phyloP scores from a whole-genome alignment of 2,797 vertebrate genomes.

The Microtus californicus region DNA sequence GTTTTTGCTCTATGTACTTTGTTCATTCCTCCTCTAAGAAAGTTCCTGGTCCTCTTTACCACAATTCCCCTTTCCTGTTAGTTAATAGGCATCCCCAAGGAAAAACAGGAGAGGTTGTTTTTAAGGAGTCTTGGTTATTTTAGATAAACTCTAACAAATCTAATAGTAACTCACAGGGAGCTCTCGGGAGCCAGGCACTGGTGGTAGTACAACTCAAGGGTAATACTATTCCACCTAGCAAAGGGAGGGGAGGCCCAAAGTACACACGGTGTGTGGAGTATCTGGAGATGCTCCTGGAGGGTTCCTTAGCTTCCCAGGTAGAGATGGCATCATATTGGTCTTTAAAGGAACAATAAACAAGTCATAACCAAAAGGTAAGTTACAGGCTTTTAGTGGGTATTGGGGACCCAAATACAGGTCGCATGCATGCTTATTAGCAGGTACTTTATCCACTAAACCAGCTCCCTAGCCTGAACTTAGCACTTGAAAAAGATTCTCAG shows the following conservation, averaged over 20 bases:
- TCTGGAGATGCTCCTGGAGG: neutral
- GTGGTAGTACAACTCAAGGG: neutral
- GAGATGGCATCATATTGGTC: neutral
- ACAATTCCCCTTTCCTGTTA: constrained; percentile 9
- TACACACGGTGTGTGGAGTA: neutral
- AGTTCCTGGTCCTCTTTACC: constrained; percentile 34
- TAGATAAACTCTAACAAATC: constrained; percentile 44
- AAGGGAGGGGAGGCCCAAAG: neutral
- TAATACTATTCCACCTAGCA: constrained; percentile 2
- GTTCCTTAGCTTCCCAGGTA: neutral
- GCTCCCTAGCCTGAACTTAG: neutral
- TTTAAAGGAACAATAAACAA: constrained; percentile 44
- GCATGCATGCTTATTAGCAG: neutral
- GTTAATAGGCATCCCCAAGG: constrained; percentile 6
- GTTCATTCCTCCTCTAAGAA: constrained; percentile 16
- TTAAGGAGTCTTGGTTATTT: neutral
- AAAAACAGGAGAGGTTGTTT: constrained; percentile 24
- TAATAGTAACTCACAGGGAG: constrained; percentile 25
- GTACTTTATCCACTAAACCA: neutral
- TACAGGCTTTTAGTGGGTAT: neutral
- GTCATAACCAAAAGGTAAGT: constrained; percentile 52
- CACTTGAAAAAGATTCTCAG: neutral
- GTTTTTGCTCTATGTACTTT: constrained; percentile 9
- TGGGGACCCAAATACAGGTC: neutral
- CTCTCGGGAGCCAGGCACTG: neutral